phyloP scores from a whole-genome alignment of 2,797 vertebrate genomes.

The Myotis planiceps region DNA sequence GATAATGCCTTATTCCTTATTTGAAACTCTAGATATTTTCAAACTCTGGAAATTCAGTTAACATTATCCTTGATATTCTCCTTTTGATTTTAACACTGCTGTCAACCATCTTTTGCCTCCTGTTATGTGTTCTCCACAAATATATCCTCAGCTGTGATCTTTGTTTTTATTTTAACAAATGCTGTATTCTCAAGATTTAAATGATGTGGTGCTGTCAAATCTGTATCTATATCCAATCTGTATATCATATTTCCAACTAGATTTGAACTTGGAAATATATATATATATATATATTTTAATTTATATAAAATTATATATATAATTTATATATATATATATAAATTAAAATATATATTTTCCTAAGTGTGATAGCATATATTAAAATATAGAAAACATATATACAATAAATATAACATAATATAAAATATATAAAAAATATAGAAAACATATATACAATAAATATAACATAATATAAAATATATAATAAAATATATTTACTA shows the following conservation, averaged over 20 bases:
- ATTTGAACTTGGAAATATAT: not conserved
- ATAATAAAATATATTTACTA: not conserved
- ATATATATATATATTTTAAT: no score
- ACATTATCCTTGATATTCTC: not conserved
- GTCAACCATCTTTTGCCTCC: not conserved
- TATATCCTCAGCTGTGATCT: not conserved
- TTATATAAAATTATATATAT: no score
- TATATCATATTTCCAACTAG: not conserved
- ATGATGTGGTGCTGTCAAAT: not conserved
- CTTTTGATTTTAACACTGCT: not conserved
- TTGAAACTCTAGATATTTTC: not conserved
- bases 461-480: not conserved
- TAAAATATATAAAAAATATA: no score
- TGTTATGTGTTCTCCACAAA: not conserved
- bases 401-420: no score
- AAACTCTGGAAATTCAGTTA: not conserved
- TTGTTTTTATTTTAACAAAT: not conserved
- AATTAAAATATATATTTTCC: no score
- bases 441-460: not conserved
- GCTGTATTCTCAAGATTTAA: not conserved
- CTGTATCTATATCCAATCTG: not conserved
- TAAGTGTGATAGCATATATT: not conserved
- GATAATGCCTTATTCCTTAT: not conserved
- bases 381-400: not conserved
- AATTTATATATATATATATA: no score